Evolutionary conservation across 2,797 vertebrate genomes (phyloP).

Genomic region (Jordanella pulchra): DNA sequence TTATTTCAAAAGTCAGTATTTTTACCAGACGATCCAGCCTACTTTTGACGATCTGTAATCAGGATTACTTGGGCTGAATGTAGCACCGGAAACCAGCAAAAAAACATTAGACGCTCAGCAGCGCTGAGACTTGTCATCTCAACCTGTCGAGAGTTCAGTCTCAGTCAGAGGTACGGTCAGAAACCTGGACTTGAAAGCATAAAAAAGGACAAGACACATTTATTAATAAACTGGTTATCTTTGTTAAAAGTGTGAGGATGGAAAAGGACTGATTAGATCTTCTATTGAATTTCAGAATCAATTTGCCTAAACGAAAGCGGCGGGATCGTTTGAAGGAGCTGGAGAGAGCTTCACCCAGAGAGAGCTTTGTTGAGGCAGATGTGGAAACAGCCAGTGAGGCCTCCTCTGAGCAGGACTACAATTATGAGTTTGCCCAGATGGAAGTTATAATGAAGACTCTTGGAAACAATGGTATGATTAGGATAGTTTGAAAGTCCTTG

Average conservation of each 20-base stretch:
- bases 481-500: slow-evolving; percentile 5
- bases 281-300: slow-evolving; percentile 81
- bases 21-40: background rate
- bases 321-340: slow-evolving; percentile 93
- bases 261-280: slow-evolving; percentile 10
- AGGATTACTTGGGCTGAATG: background rate
- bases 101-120: background rate
- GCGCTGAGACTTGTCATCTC: background rate
- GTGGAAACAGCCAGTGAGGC: slow-evolving; percentile 94
- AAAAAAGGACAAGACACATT: background rate
- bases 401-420: slow-evolving; percentile 97
- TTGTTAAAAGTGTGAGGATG: background rate
- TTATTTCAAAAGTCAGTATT: background rate
- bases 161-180: background rate
- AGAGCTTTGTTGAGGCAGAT: slow-evolving; percentile 84
- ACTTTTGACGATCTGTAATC: background rate
- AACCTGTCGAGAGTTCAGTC: background rate
- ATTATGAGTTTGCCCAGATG: slow-evolving; percentile 99
- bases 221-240: background rate
- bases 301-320: slow-evolving; percentile 91
- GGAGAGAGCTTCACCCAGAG: slow-evolving; percentile 85
- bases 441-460: slow-evolving; percentile 99
- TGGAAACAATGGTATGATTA: slow-evolving; percentile 89
- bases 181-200: background rate
- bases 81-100: background rate